Percentiles rank a stretch among this genome's conserved stretches.
Conservation (phyloP, 2,113 vertebrate species). For the Aplodontia rufa region DNA sequence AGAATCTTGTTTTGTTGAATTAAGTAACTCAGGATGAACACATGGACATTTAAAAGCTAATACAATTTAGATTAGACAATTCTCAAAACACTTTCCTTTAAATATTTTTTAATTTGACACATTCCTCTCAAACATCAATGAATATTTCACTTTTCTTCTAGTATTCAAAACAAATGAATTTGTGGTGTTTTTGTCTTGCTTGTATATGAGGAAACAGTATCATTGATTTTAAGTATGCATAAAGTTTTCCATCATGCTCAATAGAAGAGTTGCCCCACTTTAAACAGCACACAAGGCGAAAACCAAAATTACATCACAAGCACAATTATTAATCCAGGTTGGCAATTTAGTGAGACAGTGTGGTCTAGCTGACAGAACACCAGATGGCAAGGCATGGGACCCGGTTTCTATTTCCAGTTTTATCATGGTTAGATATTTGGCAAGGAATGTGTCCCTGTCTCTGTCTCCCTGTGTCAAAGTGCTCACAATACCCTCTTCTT, state of each 20-base stretch:
- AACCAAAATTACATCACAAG: background rate
- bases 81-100: constrained; percentile 17
- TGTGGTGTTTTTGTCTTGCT: background rate
- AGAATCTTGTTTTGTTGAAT: background rate
- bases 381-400: constrained; percentile 73
- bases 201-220: background rate
- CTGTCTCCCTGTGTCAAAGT: constrained; percentile 37
- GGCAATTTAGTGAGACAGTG: constrained; percentile 75
- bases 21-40: background rate
- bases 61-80: background rate
- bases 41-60: background rate
- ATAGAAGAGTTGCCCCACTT: background rate
- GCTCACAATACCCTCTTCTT: background rate
- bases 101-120: background rate
- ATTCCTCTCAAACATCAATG: background rate
- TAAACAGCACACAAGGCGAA: constrained; percentile 28
- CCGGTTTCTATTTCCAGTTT: constrained; percentile 65
- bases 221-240: background rate
- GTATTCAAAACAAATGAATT: background rate
- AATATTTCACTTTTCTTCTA: constrained; percentile 27
- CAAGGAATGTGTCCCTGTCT: constrained; percentile 38
- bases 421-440: constrained; percentile 53
- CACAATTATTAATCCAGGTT: constrained; percentile 57
- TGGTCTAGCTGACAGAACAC: constrained; percentile 73
- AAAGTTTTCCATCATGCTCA: background rate